phyloP scores from a whole-genome alignment of 2,113 vertebrate species.

The Aptenodytes patagonicus region DNA sequence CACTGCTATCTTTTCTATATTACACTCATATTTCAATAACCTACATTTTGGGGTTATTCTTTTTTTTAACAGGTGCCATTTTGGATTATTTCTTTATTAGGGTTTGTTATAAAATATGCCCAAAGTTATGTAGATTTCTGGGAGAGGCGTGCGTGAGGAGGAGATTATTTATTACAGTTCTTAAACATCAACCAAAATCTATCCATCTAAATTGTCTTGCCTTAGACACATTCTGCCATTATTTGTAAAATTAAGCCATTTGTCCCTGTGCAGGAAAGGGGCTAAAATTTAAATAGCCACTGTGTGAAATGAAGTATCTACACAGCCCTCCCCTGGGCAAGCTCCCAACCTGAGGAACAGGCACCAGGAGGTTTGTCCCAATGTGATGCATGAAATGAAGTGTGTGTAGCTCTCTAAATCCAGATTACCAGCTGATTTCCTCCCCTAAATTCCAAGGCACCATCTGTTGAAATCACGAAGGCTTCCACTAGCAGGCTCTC shows the following conservation, averaged over 20 bases:
- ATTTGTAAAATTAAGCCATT: constrained; percentile 27
- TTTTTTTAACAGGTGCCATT: constrained; percentile 71
- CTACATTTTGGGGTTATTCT: constrained; percentile 55
- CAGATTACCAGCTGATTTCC: constrained; percentile 52
- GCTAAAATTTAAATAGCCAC: constrained; percentile 16
- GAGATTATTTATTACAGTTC: constrained; percentile 68
- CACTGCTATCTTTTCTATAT: constrained; percentile 77
- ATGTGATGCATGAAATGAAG: constrained; percentile 27
- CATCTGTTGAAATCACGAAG: constrained; percentile 52
- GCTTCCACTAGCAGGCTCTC: not conserved
- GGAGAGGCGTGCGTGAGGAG: not conserved
- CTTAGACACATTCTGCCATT: not conserved
- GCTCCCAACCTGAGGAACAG: not conserved
- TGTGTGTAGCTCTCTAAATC: constrained; percentile 28
- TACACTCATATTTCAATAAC: constrained; percentile 83
- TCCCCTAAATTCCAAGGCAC: constrained; percentile 34
- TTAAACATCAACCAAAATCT: constrained; percentile 69
- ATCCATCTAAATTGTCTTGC: constrained; percentile 56
- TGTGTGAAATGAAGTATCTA: not conserved
- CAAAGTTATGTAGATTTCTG: constrained; percentile 61
- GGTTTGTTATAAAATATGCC: constrained; percentile 72
- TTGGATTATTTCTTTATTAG: constrained; percentile 79
- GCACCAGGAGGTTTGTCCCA: constrained; percentile 11
- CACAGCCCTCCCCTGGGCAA: not conserved
- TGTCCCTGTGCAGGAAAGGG: not conserved